A percentile compares a stretch with the other conserved stretches of the same genome.
Conservation (phyloP, 2,797 vertebrate genomes). For the Sebastes ruberrimus region DNA sequence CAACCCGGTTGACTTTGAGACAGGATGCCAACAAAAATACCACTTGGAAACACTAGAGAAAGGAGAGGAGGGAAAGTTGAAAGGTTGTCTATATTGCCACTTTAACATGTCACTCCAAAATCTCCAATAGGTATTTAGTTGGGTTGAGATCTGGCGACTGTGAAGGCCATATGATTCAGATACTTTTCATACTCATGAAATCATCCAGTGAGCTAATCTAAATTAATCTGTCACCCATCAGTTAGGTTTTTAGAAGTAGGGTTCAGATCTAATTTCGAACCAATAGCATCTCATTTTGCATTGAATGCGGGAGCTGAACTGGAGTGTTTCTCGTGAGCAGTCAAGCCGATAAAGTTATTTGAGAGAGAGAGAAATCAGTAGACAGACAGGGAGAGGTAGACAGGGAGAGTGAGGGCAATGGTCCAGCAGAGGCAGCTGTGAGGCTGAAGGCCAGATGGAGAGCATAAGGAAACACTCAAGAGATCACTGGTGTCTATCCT, state of each 20-base stretch:
- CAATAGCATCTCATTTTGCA: not conserved
- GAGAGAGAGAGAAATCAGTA: not conserved
- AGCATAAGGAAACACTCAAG: conserved; percentile 49
- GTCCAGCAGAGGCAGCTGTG: conserved; percentile 61
- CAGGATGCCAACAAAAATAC: not conserved
- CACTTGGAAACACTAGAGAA: too few species aligned
- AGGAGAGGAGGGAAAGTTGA: not conserved
- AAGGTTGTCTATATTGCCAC: not conserved
- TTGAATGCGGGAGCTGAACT: not conserved
- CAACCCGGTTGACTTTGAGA: not conserved
- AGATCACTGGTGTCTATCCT: conserved; percentile 15
- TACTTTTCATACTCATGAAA: not conserved
- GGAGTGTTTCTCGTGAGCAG: not conserved
- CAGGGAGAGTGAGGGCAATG: conserved; percentile 14
- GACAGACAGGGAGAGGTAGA: conserved; percentile 1
- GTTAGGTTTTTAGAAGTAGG: not conserved
- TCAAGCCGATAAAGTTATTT: conserved; percentile 5
- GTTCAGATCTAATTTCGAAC: not conserved
- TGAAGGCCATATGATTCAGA: not conserved
- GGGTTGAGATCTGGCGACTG: not conserved
- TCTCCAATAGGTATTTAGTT: not conserved
- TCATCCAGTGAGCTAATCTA: not conserved
- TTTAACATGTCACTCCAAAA: not conserved
- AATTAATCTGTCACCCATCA: not conserved
- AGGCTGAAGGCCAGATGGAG: conserved; percentile 45